Evolutionary conservation across 2,888 invertebrate species (phyloP), one percentile per base, ranked within the genome.

Genomic region (Calliscelio sp.): DNA sequence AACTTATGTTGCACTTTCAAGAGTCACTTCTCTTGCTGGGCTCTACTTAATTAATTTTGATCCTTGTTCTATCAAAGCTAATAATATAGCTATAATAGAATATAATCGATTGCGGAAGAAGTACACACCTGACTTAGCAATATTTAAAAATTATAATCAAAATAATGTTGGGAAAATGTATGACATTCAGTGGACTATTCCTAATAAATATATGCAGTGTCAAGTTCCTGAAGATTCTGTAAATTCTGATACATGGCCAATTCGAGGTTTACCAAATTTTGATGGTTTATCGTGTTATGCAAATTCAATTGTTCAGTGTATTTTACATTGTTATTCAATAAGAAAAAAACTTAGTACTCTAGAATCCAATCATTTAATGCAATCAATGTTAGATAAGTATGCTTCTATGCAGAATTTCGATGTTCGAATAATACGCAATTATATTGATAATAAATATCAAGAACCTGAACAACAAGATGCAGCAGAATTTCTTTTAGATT

Each of bases 131-230:
- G 53, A 74, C 53, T 63, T 63, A 49, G 20, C 88, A 6, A 88
- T 89, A 87, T 66, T 90, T 4, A 59, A 82, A 46, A 80, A 85
- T 51, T 88, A 88, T 77, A 88, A 88, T 71, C 86, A 89, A 51
- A 73, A n/a, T 10, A 49, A 32, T n/a, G n/a, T n/a, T 83, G 41
- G 79, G 80, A 71, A 71, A 71, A 10, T 71, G 22, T 10, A 57
- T 16, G 57, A 71, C 20, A 46, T 32, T 18, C 24, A 16, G 1
- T 71, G 70, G 73, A 59, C 49, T 4, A 59, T 59, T 28, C 32
- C 46, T 18, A 73, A 61, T 49, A 46, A 49, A 49, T 49, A 73
- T 35, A 6, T 49, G 14, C 20, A 73, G 28, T 59, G 46, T 41
- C 59, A 73, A 73, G 32, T 44, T 35, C 35, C 35, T 11, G 35